Conservation (phyloP, 2,888 invertebrate species). For the Papilio protenor region DNA sequence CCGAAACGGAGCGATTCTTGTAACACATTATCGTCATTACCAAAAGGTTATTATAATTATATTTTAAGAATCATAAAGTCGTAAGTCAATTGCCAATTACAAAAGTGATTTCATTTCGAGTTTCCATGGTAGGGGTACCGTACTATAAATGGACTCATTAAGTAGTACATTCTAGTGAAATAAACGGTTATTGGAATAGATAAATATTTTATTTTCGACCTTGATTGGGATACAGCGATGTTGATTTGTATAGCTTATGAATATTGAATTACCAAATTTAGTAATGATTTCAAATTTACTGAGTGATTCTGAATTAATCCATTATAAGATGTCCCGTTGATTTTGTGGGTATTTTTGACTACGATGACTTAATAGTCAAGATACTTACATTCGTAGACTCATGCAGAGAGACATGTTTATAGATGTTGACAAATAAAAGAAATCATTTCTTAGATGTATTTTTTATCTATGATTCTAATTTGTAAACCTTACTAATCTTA, state of each 20-base stretch:
- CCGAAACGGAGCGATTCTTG: constrained; percentile 23
- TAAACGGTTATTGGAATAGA: constrained; percentile 23
- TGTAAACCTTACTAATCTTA: no score
- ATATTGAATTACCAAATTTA: constrained; percentile 30
- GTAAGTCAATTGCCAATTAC: constrained; percentile 33
- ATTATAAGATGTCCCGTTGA: constrained; percentile 29
- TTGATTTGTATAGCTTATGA: constrained; percentile 34
- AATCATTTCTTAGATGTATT: not conserved
- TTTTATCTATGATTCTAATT: no score
- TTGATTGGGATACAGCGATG: constrained; percentile 25
- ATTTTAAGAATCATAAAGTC: constrained; percentile 40
- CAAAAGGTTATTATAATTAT: constrained; percentile 42
- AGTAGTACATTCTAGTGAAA: constrained; percentile 25
- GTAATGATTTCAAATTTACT: constrained; percentile 35
- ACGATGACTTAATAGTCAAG: not conserved
- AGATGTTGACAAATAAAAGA: not conserved
- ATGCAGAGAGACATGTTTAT: not conserved
- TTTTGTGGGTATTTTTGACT: not conserved
- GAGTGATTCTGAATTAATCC: constrained; percentile 22
- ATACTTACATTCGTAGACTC: not conserved
- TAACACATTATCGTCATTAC: constrained; percentile 37
- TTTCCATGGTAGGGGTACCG: constrained; percentile 6
- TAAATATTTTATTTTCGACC: constrained; percentile 36
- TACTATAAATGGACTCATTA: constrained; percentile 28
- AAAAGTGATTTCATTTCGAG: constrained; percentile 16